Base-by-base conservation (phyloP, 2,113 vertebrate species). In the Opisthocomus hoazin region DNA sequence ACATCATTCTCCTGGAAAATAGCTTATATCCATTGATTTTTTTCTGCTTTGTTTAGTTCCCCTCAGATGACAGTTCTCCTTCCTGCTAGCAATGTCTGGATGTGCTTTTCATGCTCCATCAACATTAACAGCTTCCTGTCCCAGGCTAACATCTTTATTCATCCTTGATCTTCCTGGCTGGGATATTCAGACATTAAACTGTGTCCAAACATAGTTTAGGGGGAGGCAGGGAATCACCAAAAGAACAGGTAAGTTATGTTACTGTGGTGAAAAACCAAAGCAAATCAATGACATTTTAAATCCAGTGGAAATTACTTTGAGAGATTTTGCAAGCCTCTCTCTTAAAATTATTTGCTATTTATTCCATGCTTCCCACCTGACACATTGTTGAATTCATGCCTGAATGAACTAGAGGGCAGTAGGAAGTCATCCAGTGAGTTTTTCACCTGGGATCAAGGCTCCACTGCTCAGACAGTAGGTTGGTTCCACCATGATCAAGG, bases 231-330 rank as follows among this genome's bases (percentile, higher is more conserved):
- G 10, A 57, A 48, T n/a, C 5, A 15, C 53, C 9, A 45, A 30
- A 86, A 58, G 20, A 63, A 18, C 4, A 36, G 9, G 9, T 26
- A 50, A 27, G 15, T 39, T 65, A 21, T 0, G 0, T 6, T 30
- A 8, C 36, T 21, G 10, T 20, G 34, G 48, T 32, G 8, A n/a
- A 39, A 18, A 90, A 51, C 3, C 24, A 39, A 53, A 65, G 3
- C 30, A n/a, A 53, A 11, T 5, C 8, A 75, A 2, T 6, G 34
- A 4, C 18, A 7, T 85, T 36, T 27, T 50, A 77, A 23, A 81
- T 29, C 9, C 26, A 4, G 17, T 68, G 45, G 48, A 41, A 94
- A 84, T 77, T 65, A 54, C 16, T 74, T 34, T 23, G 20, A 65
- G 30, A 53, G 11, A n/a, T 2, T 78, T 89, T n/a, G 9, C 10